Evolutionary conservation across 2,888 invertebrate genomes (phyloP).

Genomic region (Morinoia aosen): DNA sequence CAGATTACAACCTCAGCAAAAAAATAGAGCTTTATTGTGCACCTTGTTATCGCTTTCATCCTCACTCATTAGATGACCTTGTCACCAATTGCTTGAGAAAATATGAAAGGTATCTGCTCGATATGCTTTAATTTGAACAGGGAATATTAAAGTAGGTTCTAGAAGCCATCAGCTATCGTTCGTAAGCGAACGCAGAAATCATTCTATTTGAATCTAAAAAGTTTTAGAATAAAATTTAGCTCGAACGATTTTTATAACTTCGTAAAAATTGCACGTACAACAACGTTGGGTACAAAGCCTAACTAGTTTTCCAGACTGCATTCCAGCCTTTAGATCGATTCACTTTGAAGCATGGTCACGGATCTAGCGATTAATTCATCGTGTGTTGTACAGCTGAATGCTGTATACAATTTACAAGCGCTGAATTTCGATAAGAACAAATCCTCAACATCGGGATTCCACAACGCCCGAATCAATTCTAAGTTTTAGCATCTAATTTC

Average conservation of each 20-base stretch:
- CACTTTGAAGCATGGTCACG: too few relatives aligned
- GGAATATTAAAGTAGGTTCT: background rate
- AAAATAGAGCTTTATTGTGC: too few relatives aligned
- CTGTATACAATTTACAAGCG: background rate
- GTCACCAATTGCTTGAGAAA: too few relatives aligned
- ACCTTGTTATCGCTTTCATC: too few relatives aligned
- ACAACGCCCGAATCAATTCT: background rate
- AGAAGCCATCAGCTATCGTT: background rate
- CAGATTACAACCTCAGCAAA: too few relatives aligned
- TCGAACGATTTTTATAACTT: too few relatives aligned
- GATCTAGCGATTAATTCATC: background rate
- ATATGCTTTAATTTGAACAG: background rate
- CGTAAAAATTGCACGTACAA: too few relatives aligned
- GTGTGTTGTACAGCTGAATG: background rate
- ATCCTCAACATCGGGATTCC: background rate
- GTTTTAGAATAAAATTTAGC: too few relatives aligned
- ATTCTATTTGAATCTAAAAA: background rate
- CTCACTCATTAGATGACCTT: too few relatives aligned
- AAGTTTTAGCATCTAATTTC: background rate
- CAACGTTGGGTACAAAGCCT: too few relatives aligned
- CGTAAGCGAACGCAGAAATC: background rate
- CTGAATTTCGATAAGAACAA: background rate
- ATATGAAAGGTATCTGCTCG: background rate
- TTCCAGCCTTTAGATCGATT: too few relatives aligned
- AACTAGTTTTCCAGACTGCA: too few relatives aligned